A percentile compares a stretch with the other conserved stretches of the same genome.
Evolutionary conservation across 2,888 invertebrate species (phyloP).

Genomic region (Biston betularia): DNA sequence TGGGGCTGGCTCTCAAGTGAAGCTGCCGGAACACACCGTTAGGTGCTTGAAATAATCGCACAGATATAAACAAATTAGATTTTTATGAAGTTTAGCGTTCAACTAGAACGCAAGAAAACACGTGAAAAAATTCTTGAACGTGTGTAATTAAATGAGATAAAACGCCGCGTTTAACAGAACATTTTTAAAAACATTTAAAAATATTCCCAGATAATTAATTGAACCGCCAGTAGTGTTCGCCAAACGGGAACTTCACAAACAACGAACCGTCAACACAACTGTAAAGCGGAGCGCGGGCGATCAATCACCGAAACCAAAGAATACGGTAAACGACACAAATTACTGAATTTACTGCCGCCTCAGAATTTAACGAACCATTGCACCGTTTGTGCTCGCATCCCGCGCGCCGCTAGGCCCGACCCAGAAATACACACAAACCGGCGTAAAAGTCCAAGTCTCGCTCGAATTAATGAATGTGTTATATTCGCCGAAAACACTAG

Average conservation of each 20-base stretch:
- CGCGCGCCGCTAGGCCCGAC: conserved; percentile 50
- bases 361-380: conserved; percentile 76
- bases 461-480: conserved; percentile 75
- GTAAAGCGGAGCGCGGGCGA: conserved; percentile 55
- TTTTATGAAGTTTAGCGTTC: neutral
- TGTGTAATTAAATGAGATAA: conserved; percentile 21
- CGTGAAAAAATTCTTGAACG: neutral
- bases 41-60: too few species aligned
- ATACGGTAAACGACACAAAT: conserved; percentile 60
- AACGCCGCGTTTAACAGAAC: conserved; percentile 11
- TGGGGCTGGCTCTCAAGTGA: too few species aligned
- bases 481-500: conserved; percentile 71
- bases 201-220: conserved; percentile 32
- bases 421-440: conserved; percentile 65
- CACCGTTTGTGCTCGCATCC: conserved; percentile 69
- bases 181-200: conserved; percentile 8
- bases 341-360: conserved; percentile 58
- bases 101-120: neutral
- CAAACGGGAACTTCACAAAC: conserved; percentile 48
- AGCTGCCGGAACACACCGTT: too few species aligned
- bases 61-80: too few species aligned
- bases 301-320: conserved; percentile 58
- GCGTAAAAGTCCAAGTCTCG: conserved; percentile 62
- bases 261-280: conserved; percentile 50
- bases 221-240: conserved; percentile 46